Evolutionary conservation across 2,888 invertebrate species (phyloP).

Genomic region (Heliconius erato): DNA sequence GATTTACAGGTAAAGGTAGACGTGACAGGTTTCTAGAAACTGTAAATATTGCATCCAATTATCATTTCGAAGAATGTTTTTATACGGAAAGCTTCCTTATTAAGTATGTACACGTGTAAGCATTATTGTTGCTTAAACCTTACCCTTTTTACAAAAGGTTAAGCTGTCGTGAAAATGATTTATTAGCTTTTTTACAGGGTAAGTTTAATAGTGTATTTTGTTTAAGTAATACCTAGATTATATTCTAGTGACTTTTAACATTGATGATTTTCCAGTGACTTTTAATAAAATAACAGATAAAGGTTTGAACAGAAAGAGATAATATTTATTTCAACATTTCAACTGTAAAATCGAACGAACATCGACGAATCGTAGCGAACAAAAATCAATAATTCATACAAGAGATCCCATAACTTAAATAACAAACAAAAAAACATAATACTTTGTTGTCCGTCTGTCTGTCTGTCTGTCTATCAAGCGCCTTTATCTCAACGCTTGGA

Average conservation of each 20-base stretch:
- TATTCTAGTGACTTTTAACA: background rate
- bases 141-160: conserved; percentile 16
- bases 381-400: background rate
- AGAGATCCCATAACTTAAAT: no score
- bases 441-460: no score
- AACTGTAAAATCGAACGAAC: background rate
- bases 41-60: background rate
- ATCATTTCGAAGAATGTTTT: background rate
- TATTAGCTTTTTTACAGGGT: conserved; percentile 43
- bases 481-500: no score
- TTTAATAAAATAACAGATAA: background rate
- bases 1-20: background rate
- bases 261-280: background rate
- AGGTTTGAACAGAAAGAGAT: background rate
- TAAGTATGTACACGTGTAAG: background rate
- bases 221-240: conserved; percentile 2
- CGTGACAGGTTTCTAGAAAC: background rate
- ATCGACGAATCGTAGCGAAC: background rate
- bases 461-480: no score
- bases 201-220: conserved; percentile 38
- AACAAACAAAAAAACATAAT: no score
- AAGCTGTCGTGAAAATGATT: conserved; percentile 34
- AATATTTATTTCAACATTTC: background rate
- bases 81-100: background rate
- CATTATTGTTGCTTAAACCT: background rate